Evolutionary conservation across 30 jellyfish, hydroid and myxozoan genomes (phyloP).

Genomic region (Mastigias papua): DNA sequence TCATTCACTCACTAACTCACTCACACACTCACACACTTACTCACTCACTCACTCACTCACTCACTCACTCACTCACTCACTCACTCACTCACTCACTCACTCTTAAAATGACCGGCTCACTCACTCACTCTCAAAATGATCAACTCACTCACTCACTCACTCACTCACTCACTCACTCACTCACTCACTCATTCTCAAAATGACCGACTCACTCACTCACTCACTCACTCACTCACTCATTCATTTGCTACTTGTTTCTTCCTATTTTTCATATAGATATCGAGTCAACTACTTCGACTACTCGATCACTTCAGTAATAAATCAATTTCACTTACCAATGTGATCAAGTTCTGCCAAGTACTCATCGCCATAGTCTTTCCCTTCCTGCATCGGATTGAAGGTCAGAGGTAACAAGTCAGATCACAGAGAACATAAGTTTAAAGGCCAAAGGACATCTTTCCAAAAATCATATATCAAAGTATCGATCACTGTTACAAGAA

Average conservation of each 20-base stretch:
- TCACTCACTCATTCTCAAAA: background rate
- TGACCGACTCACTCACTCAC: background rate
- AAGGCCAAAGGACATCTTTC: too few species aligned
- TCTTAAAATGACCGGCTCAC: background rate
- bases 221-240: background rate
- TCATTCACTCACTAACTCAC: too few species aligned
- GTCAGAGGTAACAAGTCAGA: background rate
- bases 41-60: background rate
- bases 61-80: background rate
- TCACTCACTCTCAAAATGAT: background rate
- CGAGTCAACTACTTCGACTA: too few species aligned
- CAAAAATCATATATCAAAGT: slow-evolving; percentile 1
- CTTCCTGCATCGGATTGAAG: slow-evolving; percentile 39
- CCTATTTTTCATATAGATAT: too few species aligned
- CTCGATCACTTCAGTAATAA: background rate
- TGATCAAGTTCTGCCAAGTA: slow-evolving; percentile 95
- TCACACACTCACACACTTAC: too few species aligned
- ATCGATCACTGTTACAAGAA: too few species aligned
- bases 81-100: background rate
- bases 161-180: slow-evolving; percentile 1
- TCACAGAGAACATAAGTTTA: too few species aligned
- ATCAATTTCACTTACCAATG: slow-evolving; percentile 49
- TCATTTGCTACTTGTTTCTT: background rate
- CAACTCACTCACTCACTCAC: background rate
- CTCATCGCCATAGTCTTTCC: slow-evolving; percentile 96